phyloP scores from a whole-genome alignment of 2,797 vertebrate genomes.

The Neosalanx taihuensis region DNA sequence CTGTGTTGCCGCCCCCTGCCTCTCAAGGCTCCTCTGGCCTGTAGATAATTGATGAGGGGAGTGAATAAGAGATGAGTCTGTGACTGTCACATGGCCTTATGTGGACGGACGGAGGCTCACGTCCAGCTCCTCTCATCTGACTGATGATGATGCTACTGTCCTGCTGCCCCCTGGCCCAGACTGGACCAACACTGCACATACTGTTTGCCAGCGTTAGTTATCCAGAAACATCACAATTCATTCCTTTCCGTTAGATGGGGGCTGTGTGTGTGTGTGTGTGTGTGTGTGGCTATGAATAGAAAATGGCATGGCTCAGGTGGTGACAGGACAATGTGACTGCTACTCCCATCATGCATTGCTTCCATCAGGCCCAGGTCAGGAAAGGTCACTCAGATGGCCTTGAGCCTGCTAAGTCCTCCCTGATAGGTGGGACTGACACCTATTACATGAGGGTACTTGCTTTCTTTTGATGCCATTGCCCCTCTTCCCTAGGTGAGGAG shows the following conservation, averaged over 20 bases:
- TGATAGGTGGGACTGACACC: no score
- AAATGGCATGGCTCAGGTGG: background rate
- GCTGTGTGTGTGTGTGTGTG: no score
- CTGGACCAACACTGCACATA: background rate
- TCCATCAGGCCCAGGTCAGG: slow-evolving; percentile 29
- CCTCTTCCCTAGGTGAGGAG: background rate
- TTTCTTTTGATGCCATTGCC: no score
- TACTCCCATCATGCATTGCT: slow-evolving; percentile 25
- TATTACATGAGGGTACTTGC: no score
- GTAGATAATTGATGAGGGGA: slow-evolving; percentile 70
- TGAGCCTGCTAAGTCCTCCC: no score
- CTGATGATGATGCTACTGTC: slow-evolving; percentile 54
- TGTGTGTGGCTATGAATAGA: background rate
- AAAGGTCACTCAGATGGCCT: slow-evolving; percentile 1
- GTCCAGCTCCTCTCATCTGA: slow-evolving; percentile 65
- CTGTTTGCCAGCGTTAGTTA: background rate
- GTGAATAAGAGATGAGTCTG: slow-evolving; percentile 71
- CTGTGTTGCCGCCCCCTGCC: slow-evolving; percentile 34
- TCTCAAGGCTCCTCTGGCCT: slow-evolving; percentile 72
- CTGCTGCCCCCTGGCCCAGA: background rate
- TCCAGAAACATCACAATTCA: no score
- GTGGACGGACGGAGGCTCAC: slow-evolving; percentile 65
- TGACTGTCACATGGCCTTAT: slow-evolving; percentile 68
- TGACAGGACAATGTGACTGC: background rate
- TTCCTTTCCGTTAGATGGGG: no score